A percentile compares a stretch with the other conserved stretches of the same genome.
Evolutionary conservation across 1,140 invertebrate genomes (phyloP).

Genomic region (Drosophila lowei): DNA sequence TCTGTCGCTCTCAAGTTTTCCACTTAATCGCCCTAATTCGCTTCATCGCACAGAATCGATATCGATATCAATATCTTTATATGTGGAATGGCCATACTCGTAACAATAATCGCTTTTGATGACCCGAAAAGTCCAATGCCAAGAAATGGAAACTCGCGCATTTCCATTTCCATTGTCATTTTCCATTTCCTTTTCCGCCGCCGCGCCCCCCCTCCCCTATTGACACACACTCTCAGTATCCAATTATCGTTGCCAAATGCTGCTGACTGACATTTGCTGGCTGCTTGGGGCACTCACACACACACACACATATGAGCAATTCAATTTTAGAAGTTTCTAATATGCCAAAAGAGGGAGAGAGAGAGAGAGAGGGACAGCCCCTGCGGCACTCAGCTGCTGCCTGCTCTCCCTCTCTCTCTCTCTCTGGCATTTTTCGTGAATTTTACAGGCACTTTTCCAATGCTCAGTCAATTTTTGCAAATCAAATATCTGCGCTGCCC

Average conservation of each 20-base stretch:
- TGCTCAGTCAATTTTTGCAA: slow-evolving; percentile 80
- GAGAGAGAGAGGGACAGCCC: background rate
- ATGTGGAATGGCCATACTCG: background rate
- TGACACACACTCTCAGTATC: slow-evolving; percentile 8
- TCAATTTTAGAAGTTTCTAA: slow-evolving; percentile 57
- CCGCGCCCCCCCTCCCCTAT: background rate
- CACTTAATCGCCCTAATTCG: slow-evolving; percentile 28
- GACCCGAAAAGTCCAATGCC: slow-evolving; percentile 36
- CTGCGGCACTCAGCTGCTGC: background rate
- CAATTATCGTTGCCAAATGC: slow-evolving; percentile 51
- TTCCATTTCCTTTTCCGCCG: background rate
- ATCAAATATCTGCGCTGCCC: slow-evolving; percentile 56
- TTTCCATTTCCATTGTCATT: slow-evolving; percentile 34
- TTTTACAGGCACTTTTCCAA: slow-evolving; percentile 77
- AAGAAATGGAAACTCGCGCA: slow-evolving; percentile 41
- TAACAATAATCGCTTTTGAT: slow-evolving; percentile 41
- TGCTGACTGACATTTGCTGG: slow-evolving; percentile 36
- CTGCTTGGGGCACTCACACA: slow-evolving; percentile 10
- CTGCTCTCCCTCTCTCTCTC: background rate
- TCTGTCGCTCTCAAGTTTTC: background rate
- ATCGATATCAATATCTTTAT: slow-evolving; percentile 9
- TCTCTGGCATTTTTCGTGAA: slow-evolving; percentile 54
- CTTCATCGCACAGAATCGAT: slow-evolving; percentile 18
- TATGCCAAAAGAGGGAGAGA: slow-evolving; percentile 19
- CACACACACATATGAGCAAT: slow-evolving; percentile 31